Conservation (phyloP, 2,888 invertebrate species). For the Diadromus collaris region DNA sequence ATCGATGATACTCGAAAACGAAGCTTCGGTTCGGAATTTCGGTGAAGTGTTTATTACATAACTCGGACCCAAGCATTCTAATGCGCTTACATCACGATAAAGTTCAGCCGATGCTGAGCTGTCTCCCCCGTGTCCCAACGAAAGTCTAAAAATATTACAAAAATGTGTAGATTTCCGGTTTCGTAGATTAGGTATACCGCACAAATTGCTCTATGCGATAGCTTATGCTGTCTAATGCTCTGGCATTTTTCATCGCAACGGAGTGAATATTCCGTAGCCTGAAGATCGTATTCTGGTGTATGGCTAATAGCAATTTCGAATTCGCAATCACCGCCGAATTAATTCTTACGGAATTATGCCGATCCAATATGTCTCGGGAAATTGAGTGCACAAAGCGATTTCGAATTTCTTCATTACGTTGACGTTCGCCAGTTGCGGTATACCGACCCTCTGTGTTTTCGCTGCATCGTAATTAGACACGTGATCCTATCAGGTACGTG, state of each 20-base stretch:
- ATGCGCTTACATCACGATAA: no score
- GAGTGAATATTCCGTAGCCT: not conserved
- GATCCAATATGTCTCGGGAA: slow-evolving; percentile 7
- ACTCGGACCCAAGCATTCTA: no score
- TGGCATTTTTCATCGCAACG: not conserved
- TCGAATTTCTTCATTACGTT: slow-evolving; percentile 20
- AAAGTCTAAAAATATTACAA: no score
- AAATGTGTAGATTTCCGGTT: no score
- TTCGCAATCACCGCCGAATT: slow-evolving; percentile 1
- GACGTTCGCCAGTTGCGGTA: slow-evolving; percentile 6
- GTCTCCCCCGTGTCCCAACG: no score
- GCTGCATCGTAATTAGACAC: slow-evolving; percentile 63
- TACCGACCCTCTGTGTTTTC: slow-evolving; percentile 11
- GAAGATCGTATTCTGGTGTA: not conserved
- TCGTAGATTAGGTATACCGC: not conserved
- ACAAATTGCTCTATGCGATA: not conserved
- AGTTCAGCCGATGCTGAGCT: no score
- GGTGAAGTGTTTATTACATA: no score
- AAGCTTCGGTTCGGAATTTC: no score
- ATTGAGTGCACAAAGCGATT: slow-evolving; percentile 29
- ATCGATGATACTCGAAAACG: no score
- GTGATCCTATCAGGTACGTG: slow-evolving; percentile 62
- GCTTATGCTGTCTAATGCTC: not conserved
- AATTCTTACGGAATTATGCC: slow-evolving; percentile 12
- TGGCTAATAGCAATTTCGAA: not conserved